Base-by-base conservation (phyloP, 2,113 vertebrate species). In the Siniperca knerii region DNA sequence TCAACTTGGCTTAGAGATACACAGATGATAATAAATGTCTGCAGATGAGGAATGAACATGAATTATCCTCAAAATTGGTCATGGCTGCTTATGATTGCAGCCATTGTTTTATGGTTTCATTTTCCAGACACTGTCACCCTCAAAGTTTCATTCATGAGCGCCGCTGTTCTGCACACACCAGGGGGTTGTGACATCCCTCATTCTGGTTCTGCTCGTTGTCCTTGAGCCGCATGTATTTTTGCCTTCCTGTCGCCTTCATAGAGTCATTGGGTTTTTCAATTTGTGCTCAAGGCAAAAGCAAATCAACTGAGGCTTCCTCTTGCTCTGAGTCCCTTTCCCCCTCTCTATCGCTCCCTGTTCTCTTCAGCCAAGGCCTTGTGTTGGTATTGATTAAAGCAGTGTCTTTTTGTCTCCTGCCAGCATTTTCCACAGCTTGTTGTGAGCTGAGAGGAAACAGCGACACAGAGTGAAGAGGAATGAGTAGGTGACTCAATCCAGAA, bases 351-450 rank as follows among this genome's bases (percentile, higher is more conserved):
- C 78, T 90, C 73, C 73, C n/a, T 84, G 12, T 77, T 80, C 81
- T 92, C 84, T 21, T 77, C 72, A 88, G 89, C 89, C 92, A 92
- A 92, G 88, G 77, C 76, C 89, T 86, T 80, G 87, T 84, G 84
- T 93, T 91, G 93, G 89, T 93, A 92, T 94, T 93, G 91, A 95
- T 95, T 94, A 94, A 91, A 91, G 70, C 68, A 2, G 25, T 77
- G 82, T 92, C 90, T 92, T 92, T 91, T 90, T 82, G 89, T 92
- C 90, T 90, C 58, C 75, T 92, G 93, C 92, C 89, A 94, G 85
- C 73, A 71, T 87, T 92, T 92, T 91, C 83, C 79, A 88, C 89
- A 75, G 82, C 82, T 84, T n/a, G 55, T 82, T 90, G 84, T 78
- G 76, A 87, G 84, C 82, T 81, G 82, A 92, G 69, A 92, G 87